Conservation (phyloP, 2,113 vertebrate genomes). For the Lates calcarifer region DNA sequence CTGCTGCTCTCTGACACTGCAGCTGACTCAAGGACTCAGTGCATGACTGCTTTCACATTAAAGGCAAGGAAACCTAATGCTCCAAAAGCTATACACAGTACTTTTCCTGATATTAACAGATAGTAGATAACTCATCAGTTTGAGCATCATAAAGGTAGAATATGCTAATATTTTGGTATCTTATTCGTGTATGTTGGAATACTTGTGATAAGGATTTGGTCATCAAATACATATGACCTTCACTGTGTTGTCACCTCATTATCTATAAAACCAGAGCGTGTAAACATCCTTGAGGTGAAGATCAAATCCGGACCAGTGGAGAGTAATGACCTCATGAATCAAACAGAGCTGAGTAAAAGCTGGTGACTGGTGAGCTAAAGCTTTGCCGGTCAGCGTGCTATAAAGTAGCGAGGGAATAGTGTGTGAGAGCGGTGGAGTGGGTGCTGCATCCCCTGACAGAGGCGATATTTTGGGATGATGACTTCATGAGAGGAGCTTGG, state of each 20-base stretch:
- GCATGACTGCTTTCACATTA: no score
- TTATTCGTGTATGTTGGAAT: background rate
- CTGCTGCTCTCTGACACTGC: background rate
- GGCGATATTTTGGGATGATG: slow-evolving; percentile 70
- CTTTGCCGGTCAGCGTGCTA: background rate
- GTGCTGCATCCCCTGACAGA: slow-evolving; percentile 39
- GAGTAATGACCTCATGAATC: slow-evolving; percentile 65
- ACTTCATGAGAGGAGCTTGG: slow-evolving; percentile 70
- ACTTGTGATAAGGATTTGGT: slow-evolving; percentile 6
- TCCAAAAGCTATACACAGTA: slow-evolving; percentile 6
- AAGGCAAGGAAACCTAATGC: background rate
- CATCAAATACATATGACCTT: slow-evolving; percentile 1
- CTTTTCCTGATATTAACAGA: slow-evolving; percentile 2
- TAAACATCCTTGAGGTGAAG: slow-evolving; percentile 43
- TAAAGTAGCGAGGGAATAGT: slow-evolving; percentile 14
- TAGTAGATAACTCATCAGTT: background rate
- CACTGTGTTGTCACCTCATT: slow-evolving; percentile 11
- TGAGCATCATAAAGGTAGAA: background rate
- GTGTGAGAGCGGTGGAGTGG: slow-evolving; percentile 41
- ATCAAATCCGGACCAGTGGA: slow-evolving; percentile 23
- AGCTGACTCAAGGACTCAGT: background rate
- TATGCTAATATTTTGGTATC: background rate
- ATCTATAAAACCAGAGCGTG: slow-evolving; percentile 3
- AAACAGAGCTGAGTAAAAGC: slow-evolving; percentile 26
- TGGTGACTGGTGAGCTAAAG: slow-evolving; percentile 20